Evolutionary conservation across 1,140 invertebrate genomes (phyloP).

Genomic region (Holcopasites calliopsidis): DNA sequence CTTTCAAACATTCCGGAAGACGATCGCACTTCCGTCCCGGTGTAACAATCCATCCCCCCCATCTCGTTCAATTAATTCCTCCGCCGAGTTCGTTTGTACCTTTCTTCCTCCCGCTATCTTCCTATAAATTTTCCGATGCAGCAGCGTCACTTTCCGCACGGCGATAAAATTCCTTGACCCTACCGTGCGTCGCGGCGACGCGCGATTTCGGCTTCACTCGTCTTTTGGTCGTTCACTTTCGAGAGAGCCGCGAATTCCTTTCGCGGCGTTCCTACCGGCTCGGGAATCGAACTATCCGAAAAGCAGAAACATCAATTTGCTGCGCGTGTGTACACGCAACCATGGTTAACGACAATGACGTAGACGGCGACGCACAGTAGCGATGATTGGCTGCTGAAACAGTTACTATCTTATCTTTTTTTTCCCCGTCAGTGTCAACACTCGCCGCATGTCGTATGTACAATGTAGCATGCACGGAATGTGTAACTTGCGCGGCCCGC

Average conservation of each 20-base stretch:
- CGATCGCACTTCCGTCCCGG: neutral
- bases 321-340: conserved; percentile 29
- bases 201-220: neutral
- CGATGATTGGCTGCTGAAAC: conserved; percentile 58
- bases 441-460: conserved; percentile 42
- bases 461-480: conserved; percentile 17
- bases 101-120: conserved; percentile 33
- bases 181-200: neutral
- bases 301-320: conserved; percentile 20
- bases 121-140: conserved; percentile 48
- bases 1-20: neutral
- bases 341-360: conserved; percentile 64
- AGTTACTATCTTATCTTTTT: conserved; percentile 67
- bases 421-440: conserved; percentile 62
- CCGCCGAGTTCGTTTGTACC: conserved; percentile 35
- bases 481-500: conserved; percentile 4
- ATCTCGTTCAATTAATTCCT: conserved; percentile 41
- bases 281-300: neutral
- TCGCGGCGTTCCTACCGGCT: neutral
- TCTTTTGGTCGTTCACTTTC: neutral
- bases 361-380: conserved; percentile 47
- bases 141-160: neutral
- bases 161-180: conserved; percentile 25
- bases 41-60: neutral
- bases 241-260: neutral